phyloP scores from a whole-genome alignment of 2,888 invertebrate species.

The Sericinus montela region DNA sequence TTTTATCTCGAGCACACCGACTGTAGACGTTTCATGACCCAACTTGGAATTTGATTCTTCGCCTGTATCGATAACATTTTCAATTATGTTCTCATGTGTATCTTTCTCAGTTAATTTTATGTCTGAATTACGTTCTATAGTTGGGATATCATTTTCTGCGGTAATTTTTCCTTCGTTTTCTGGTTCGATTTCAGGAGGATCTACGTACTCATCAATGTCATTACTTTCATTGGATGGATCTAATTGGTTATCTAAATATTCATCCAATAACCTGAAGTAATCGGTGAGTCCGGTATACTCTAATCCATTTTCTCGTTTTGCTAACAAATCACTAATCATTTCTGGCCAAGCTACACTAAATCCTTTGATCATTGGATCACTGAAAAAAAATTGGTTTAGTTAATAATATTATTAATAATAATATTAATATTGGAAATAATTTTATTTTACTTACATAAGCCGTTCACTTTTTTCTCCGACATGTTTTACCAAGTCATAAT shows the following conservation, averaged over 20 bases:
- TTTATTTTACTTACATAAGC: constrained; percentile 51
- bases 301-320: constrained; percentile 65
- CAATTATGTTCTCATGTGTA: constrained; percentile 34
- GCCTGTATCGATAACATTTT: constrained; percentile 55
- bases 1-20: constrained; percentile 67
- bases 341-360: constrained; percentile 66
- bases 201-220: constrained; percentile 52
- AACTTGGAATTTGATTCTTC: constrained; percentile 50
- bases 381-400: constrained; percentile 28
- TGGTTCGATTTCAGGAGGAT: constrained; percentile 41
- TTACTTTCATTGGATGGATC: constrained; percentile 46
- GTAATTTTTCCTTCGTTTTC: constrained; percentile 41
- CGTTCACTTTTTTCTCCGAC: constrained; percentile 58
- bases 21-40: constrained; percentile 60
- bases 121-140: constrained; percentile 16
- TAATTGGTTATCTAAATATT: constrained; percentile 73
- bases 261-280: constrained; percentile 76
- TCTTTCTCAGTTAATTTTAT: constrained; percentile 25
- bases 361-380: constrained; percentile 68
- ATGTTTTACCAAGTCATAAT: constrained; percentile 62
- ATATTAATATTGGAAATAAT: not conserved
- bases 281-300: constrained; percentile 72
- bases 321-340: constrained; percentile 68
- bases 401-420: not conserved
- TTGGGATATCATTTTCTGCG: constrained; percentile 25